These are phyloP conservation scores for Caenorhabditis sulstoni DNA, from an alignment of 2,888 invertebrate species.

Conservation along the genomic window DNA sequence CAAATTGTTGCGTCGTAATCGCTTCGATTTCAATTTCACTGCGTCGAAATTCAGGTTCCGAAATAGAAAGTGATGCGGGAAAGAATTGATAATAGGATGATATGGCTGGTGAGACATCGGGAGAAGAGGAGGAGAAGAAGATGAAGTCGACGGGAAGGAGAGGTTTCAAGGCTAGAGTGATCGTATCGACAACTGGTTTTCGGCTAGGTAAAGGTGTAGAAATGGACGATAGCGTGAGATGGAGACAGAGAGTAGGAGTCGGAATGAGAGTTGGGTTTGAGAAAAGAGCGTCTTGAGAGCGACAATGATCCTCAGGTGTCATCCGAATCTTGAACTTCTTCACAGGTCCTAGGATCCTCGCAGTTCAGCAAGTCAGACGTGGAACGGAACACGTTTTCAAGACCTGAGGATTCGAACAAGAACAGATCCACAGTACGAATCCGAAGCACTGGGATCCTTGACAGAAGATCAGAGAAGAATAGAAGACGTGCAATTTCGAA, in stretches of 20 bases:
- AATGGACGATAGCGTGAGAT: conserved; percentile 9
- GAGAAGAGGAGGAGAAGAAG: neutral
- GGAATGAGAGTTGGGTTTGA: no score
- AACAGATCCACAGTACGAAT: no score
- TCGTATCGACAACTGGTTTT: conserved; percentile 50
- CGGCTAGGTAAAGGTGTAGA: neutral
- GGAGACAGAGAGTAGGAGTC: neutral
- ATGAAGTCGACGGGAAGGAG: neutral
- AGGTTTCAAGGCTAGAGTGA: conserved; percentile 52
- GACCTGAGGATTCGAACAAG: no score
- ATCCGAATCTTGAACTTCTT: no score
- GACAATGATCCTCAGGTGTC: no score
- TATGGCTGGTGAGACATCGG: conserved; percentile 2
- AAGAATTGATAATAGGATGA: conserved; percentile 24
- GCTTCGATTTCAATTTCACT: conserved; percentile 18
- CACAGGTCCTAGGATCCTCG: no score
- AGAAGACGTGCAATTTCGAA: no score
- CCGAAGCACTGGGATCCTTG: no score
- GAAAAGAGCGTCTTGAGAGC: no score
- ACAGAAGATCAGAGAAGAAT: no score
- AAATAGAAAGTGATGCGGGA: conserved; percentile 19
- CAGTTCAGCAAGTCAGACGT: no score
- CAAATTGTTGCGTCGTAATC: conserved; percentile 49
- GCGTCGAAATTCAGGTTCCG: conserved; percentile 22
- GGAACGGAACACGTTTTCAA: no score